A percentile compares a stretch with the other conserved stretches of the same genome.
Conservation (phyloP, 2,888 invertebrate genomes). For the Drosophila limbata region DNA sequence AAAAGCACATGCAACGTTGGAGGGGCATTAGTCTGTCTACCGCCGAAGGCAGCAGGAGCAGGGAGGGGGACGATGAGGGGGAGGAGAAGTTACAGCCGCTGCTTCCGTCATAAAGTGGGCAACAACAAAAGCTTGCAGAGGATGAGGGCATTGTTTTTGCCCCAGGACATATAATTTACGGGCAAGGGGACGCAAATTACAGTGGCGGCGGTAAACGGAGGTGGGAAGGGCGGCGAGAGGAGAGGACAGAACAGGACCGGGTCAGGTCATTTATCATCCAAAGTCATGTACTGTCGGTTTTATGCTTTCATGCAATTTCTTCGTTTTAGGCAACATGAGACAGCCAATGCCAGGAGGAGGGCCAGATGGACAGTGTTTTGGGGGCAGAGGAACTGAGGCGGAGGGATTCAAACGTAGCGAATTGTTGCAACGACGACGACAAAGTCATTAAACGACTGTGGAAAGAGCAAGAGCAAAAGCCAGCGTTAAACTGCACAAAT, state of each 20-base stretch:
- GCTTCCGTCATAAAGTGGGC: constrained; percentile 73
- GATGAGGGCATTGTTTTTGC: constrained; percentile 47
- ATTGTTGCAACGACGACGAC: constrained; percentile 63
- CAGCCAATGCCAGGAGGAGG: constrained; percentile 35
- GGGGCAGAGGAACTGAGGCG: constrained; percentile 2
- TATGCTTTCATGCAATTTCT: constrained; percentile 80
- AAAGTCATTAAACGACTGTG: constrained; percentile 74
- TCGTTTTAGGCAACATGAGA: constrained; percentile 76
- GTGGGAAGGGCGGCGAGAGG: background rate
- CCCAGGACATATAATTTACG: constrained; percentile 72
- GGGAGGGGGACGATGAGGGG: background rate
- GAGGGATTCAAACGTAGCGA: constrained; percentile 23
- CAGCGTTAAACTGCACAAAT: constrained; percentile 81
- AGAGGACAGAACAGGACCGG: constrained; percentile 32
- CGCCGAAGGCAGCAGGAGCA: constrained; percentile 8
- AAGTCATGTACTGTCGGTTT: constrained; percentile 80
- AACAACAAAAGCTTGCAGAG: constrained; percentile 31
- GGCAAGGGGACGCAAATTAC: constrained; percentile 69
- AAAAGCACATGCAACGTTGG: constrained; percentile 57
- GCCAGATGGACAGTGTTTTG: background rate
- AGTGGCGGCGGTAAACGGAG: constrained; percentile 31
- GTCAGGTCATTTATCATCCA: constrained; percentile 78
- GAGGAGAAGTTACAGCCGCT: background rate
- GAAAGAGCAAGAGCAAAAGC: constrained; percentile 63
- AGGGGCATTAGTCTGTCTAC: constrained; percentile 29